Conservation (phyloP, 2,888 invertebrate species). For the Vesta saturnalis region DNA sequence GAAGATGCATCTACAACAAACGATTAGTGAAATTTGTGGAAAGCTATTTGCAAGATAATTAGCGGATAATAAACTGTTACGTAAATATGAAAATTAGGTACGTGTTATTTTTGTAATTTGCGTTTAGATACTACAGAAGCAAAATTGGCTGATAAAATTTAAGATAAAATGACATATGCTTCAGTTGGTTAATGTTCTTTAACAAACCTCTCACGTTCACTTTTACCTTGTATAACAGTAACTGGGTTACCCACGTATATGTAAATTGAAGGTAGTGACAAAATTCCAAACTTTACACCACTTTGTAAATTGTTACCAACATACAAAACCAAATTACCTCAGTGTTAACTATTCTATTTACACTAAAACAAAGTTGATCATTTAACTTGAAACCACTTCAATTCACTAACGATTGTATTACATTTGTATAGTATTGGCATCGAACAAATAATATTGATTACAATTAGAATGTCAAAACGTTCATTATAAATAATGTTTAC, state of each 20-base stretch:
- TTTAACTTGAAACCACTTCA: too few relatives aligned
- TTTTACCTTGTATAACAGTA: slow-evolving; percentile 9
- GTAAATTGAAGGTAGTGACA: slow-evolving; percentile 10
- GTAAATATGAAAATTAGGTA: slow-evolving; percentile 10
- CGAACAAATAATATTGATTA: too few relatives aligned
- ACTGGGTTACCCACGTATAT: slow-evolving; percentile 11
- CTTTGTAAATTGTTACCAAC: background rate
- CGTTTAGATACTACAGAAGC: slow-evolving; percentile 3
- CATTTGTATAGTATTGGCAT: too few relatives aligned
- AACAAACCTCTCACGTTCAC: slow-evolving; percentile 17
- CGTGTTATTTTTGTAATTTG: slow-evolving; percentile 19
- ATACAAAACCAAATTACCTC: slow-evolving; percentile 1
- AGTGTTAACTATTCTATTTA: background rate
- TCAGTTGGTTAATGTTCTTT: slow-evolving; percentile 13
- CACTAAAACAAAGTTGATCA: background rate
- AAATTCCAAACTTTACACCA: slow-evolving; percentile 6
- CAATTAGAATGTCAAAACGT: too few relatives aligned
- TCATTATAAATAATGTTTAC: too few relatives aligned
- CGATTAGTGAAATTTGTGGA: slow-evolving; percentile 27
- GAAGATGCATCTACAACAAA: slow-evolving; percentile 27
- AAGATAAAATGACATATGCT: slow-evolving; percentile 18
- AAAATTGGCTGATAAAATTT: slow-evolving; percentile 9
- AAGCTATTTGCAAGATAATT: slow-evolving; percentile 23
- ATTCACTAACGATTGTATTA: too few relatives aligned
- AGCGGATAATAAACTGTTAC: slow-evolving; percentile 18